phyloP scores from a whole-genome alignment of 2,113 vertebrate species.

The Pseudorectes ferrugineus region DNA sequence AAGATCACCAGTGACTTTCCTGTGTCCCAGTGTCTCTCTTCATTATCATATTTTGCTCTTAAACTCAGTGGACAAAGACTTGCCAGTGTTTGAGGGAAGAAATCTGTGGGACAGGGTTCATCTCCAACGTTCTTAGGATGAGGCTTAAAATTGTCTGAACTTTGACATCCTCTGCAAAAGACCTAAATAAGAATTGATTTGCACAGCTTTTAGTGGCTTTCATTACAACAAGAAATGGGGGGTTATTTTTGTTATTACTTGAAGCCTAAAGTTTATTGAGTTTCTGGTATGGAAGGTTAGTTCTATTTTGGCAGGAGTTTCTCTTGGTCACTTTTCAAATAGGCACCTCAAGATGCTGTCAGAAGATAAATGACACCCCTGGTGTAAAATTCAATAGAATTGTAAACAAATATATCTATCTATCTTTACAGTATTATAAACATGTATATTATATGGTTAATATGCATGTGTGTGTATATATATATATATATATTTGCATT shows the following conservation, averaged over 20 bases:
- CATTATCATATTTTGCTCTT: neutral
- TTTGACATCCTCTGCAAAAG: neutral
- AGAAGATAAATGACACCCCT: neutral
- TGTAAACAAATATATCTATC: neutral
- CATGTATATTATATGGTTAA: neutral
- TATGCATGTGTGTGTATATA: neutral
- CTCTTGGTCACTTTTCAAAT: conserved; percentile 21
- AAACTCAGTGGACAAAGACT: neutral
- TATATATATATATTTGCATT: neutral
- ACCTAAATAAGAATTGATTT: neutral
- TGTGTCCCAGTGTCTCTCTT: neutral
- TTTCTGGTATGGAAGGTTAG: neutral
- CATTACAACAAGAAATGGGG: neutral
- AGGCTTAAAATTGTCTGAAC: neutral
- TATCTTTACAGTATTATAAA: neutral
- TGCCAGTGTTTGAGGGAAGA: neutral
- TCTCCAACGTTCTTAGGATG: neutral
- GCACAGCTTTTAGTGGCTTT: neutral
- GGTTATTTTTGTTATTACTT: conserved; percentile 71
- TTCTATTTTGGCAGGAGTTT: neutral
- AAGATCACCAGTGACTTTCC: neutral
- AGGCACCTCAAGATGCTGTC: neutral
- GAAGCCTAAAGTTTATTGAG: conserved; percentile 52
- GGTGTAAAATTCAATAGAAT: neutral
- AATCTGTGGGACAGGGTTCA: neutral